Percentiles rank a stretch among this genome's conserved stretches.
Conservation (phyloP, 2,113 vertebrate genomes). For the Paedocypris sp. region DNA sequence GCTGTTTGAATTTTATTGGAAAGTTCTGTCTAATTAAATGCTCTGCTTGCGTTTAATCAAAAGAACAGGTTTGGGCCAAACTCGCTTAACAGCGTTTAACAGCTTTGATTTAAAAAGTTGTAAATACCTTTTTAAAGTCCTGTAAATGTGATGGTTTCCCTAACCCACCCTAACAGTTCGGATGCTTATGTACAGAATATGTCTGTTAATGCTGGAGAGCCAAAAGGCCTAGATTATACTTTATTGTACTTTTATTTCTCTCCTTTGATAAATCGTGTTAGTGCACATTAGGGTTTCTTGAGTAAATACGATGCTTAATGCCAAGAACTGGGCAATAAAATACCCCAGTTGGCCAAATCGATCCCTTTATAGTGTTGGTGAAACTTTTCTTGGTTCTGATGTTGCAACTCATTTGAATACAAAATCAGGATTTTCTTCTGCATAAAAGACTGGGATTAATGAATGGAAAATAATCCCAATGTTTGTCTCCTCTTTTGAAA, state of each 20-base stretch:
- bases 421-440: constrained; percentile 2
- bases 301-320: background rate
- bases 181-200: background rate
- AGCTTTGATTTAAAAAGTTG: background rate
- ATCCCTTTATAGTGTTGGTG: background rate
- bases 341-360: background rate
- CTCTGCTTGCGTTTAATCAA: background rate
- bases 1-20: no score
- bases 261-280: background rate
- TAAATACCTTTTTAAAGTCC: background rate
- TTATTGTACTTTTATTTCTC: background rate
- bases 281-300: background rate
- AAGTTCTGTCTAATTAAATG: no score
- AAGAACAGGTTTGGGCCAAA: background rate
- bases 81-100: background rate
- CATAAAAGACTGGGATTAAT: background rate
- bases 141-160: background rate
- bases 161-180: background rate
- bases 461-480: constrained; percentile 16
- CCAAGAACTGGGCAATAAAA: background rate
- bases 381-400: background rate
- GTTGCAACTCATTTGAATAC: background rate
- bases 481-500: constrained; percentile 5
- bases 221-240: background rate
- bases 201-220: background rate